Base-by-base conservation (phyloP, 2,888 invertebrate species). In the Allolobophora icterica region DNA sequence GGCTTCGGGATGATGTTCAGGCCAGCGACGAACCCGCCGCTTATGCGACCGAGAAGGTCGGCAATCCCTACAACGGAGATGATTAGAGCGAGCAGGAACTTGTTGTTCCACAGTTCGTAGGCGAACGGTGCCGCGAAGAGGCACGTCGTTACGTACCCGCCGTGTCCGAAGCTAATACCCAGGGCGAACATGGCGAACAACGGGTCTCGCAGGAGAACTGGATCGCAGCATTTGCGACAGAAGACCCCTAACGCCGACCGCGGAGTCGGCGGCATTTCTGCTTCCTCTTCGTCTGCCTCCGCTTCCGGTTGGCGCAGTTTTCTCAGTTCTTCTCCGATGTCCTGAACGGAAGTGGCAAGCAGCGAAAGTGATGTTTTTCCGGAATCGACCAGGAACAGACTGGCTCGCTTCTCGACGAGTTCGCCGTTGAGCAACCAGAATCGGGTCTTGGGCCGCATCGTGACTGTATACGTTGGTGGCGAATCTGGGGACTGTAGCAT, bases 21-120 rank as follows among this genome's bases (percentile, higher is more conserved):
- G 24, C 91, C 91, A 34, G 92, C 91, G 4, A 92, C 45, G 35
- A 84, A 89, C 6, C 92, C 92, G 3, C 92, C 92, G 0, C 92
- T 42, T 33, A 92, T 38, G 17, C 92, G 84, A n/a, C 92, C 91
- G 24, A 91, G 15, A 24, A 92, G 90, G 42, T 92, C 92, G 17
- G 91, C 45, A 0, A 91, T 33, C 0, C 92, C 92, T 24, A 92
- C 90, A 34, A 90, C 45, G 40, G 89, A 90, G 34, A 92, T 71
- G 87, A 92, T 87, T 1, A 90, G 30, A 4, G 89, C 91, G 19
- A 89, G 38, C 34, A 90, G n/a, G 42, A 33, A 38, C 83, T 42
- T 87, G 90, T 90, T 71, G 89, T 34, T 45, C 30, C 84, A 92
- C n/a, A 92, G 45, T 19, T 90, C 71, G 8, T 89, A 91, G 19